Conservation (phyloP, 2,797 vertebrate species). For the Thalassophryne amazonica region DNA sequence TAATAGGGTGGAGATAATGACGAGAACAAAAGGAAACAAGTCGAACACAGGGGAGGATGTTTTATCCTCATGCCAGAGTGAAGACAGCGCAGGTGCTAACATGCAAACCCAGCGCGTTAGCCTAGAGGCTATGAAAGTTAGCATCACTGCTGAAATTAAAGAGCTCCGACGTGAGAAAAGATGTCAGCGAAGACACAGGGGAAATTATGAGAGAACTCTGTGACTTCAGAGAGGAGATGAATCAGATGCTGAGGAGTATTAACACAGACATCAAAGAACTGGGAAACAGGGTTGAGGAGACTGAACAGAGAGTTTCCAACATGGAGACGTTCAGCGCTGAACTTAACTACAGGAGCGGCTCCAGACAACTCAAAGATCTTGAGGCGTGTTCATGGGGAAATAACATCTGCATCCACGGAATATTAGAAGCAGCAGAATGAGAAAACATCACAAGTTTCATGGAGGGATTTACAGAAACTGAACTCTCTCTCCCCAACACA, state of each 20-base stretch:
- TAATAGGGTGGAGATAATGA: no score
- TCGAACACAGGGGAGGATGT: no score
- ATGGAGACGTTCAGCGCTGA: neutral
- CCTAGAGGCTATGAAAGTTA: constrained; percentile 1
- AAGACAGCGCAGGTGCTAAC: no score
- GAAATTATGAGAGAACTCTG: neutral
- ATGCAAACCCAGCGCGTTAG: neutral
- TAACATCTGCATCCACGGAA: neutral
- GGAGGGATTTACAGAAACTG: neutral
- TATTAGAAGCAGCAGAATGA: neutral
- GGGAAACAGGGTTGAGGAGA: neutral
- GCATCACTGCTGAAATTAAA: neutral
- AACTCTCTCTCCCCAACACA: neutral
- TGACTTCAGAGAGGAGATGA: neutral
- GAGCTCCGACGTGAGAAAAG: neutral
- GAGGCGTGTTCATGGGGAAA: neutral
- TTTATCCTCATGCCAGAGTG: no score
- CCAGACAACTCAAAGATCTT: neutral
- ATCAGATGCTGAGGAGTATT: neutral
- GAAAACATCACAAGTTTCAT: neutral
- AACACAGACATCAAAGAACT: neutral
- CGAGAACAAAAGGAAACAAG: no score
- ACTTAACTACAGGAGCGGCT: neutral
- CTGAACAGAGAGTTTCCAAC: neutral
- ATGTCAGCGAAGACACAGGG: neutral